Conservation (phyloP, 2,888 invertebrate genomes). For the Pachycephus smyrnensis region DNA sequence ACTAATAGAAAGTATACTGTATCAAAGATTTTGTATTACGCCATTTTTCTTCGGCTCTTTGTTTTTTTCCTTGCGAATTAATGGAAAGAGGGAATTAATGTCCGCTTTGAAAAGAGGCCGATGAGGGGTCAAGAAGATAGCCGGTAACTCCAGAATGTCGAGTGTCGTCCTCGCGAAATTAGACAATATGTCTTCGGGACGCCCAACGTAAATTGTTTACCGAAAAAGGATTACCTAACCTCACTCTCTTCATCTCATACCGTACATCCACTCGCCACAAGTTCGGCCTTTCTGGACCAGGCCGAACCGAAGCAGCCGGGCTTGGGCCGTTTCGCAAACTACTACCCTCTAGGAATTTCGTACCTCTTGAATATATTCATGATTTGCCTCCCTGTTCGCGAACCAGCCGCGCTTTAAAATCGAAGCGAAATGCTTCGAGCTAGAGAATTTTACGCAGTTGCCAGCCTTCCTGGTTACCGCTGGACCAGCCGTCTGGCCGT, state of each 20-base stretch:
- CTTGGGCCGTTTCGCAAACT: constrained; percentile 19
- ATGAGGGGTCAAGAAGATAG: not conserved
- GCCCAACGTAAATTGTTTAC: constrained; percentile 42
- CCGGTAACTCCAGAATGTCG: not conserved
- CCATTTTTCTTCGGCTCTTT: not conserved
- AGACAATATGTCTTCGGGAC: constrained; percentile 29
- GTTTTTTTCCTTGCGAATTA: not conserved
- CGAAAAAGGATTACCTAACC: constrained; percentile 21
- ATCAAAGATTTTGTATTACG: constrained; percentile 12
- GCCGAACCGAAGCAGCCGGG: not conserved
- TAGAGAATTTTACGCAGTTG: constrained; percentile 15
- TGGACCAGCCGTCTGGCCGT: not conserved
- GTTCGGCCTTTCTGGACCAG: not conserved
- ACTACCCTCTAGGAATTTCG: constrained; percentile 38
- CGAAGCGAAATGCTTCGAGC: constrained; percentile 16
- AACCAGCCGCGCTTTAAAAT: constrained; percentile 22
- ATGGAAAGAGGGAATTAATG: not conserved
- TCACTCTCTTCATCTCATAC: constrained; percentile 8
- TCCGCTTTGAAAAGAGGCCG: not conserved
- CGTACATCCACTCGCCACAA: not conserved
- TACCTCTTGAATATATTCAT: constrained; percentile 53
- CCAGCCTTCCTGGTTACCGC: not conserved
- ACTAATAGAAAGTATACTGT: not conserved
- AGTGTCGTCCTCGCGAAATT: constrained; percentile 22
- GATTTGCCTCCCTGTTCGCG: constrained; percentile 32